Conservation (phyloP, 1,140 invertebrate genomes). For the Bombus sibiricus region DNA sequence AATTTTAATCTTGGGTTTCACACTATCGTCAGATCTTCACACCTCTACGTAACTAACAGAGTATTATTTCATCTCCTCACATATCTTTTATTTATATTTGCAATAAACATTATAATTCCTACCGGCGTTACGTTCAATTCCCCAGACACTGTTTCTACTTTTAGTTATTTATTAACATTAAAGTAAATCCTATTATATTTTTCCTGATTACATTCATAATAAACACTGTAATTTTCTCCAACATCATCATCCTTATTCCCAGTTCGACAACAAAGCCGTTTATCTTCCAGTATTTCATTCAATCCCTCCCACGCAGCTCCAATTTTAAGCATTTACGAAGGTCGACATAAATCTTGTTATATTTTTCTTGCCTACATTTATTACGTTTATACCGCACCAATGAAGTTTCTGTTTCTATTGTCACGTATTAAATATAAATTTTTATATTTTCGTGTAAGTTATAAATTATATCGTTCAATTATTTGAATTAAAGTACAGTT, state of each 20-base stretch:
- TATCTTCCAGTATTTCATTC: not conserved
- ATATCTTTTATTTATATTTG: not conserved
- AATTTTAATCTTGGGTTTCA: not conserved
- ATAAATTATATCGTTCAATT: too few relatives aligned
- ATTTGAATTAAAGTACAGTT: too few relatives aligned
- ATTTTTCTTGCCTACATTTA: not conserved
- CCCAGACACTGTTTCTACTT: not conserved
- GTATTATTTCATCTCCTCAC: not conserved
- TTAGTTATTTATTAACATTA: not conserved
- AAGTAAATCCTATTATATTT: not conserved
- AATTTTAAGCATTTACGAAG: not conserved
- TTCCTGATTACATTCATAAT: not conserved
- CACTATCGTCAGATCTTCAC: not conserved
- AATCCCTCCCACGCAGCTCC: not conserved
- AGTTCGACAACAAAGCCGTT: not conserved
- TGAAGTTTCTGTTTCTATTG: too few relatives aligned
- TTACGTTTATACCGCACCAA: not conserved
- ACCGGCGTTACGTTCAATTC: not conserved
- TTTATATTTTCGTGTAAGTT: too few relatives aligned
- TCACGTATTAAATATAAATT: too few relatives aligned
- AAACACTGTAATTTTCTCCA: not conserved
- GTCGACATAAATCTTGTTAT: not conserved
- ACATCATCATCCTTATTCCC: not conserved
- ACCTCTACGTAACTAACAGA: not conserved
- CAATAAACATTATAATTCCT: not conserved